Evolutionary conservation across 2,797 vertebrate genomes (phyloP).

Genomic region (Rhabdophis nuchalis): DNA sequence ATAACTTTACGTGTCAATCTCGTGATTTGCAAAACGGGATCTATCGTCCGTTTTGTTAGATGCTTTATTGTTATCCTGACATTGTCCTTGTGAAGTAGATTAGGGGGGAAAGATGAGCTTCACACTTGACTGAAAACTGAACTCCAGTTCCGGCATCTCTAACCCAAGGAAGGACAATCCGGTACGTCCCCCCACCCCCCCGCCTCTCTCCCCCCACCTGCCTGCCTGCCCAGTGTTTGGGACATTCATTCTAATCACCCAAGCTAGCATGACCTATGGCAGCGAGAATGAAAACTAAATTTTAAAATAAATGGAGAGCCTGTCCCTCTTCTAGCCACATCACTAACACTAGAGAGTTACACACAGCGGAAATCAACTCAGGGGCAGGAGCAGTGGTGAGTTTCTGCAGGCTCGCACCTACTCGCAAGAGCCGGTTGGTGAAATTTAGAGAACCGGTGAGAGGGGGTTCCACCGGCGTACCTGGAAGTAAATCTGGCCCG

Average conservation of each 20-base stretch:
- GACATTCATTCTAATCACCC: neutral
- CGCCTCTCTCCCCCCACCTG: fast-evolving
- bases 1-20: neutral
- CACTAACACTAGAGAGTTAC: neutral
- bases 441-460: too few species aligned
- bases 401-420: too few species aligned
- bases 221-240: neutral
- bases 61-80: neutral
- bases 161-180: neutral
- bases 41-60: neutral
- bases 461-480: too few species aligned
- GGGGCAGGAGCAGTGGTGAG: too few species aligned
- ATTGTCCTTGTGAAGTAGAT: neutral
- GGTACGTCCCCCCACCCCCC: neutral
- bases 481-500: too few species aligned
- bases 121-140: neutral
- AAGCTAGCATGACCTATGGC: neutral
- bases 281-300: neutral
- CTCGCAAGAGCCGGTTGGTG: too few species aligned
- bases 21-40: neutral
- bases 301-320: neutral
- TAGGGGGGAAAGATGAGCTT: neutral
- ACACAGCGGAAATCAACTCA: neutral
- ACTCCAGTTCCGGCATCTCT: neutral
- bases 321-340: neutral